phyloP scores from a whole-genome alignment of 1,140 invertebrate species.

The Macrotrachela quadricornifera region DNA sequence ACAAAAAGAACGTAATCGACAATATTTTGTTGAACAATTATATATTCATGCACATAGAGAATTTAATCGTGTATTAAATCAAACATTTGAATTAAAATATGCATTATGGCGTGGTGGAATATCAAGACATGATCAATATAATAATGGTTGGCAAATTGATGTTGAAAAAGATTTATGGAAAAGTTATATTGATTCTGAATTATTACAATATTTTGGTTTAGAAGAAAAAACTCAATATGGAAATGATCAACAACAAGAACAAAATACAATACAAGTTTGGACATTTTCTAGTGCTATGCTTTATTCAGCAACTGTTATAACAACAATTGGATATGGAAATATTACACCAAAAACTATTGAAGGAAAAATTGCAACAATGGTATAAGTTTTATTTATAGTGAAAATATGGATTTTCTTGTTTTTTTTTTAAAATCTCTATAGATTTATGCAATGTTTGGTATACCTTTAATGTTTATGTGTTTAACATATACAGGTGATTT shows the following conservation, averaged over 20 bases:
- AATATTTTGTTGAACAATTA: background rate
- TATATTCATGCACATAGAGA: background rate
- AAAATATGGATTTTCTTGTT: too few species aligned
- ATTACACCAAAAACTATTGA: slow-evolving; percentile 72
- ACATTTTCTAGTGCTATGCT: slow-evolving; percentile 33
- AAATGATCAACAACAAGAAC: background rate
- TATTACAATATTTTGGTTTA: background rate
- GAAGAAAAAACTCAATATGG: background rate
- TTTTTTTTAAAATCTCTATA: too few species aligned
- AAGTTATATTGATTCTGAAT: background rate
- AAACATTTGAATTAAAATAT: slow-evolving; percentile 7
- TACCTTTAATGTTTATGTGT: slow-evolving; percentile 74
- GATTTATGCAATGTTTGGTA: slow-evolving; percentile 75
- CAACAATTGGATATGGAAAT: slow-evolving; percentile 85
- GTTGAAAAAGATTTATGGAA: background rate
- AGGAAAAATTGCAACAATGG: slow-evolving; percentile 77
- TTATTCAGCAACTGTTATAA: slow-evolving; percentile 83
- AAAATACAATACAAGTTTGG: slow-evolving; percentile 12
- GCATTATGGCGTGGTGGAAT: background rate
- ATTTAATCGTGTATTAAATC: slow-evolving; percentile 3
- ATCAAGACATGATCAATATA: background rate
- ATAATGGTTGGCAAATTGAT: background rate
- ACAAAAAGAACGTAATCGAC: background rate
- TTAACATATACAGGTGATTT: slow-evolving; percentile 84
- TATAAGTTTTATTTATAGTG: too few species aligned